Evolutionary conservation across 2,113 vertebrate genomes (phyloP).

Genomic region (Trichomycterus rosablanca): DNA sequence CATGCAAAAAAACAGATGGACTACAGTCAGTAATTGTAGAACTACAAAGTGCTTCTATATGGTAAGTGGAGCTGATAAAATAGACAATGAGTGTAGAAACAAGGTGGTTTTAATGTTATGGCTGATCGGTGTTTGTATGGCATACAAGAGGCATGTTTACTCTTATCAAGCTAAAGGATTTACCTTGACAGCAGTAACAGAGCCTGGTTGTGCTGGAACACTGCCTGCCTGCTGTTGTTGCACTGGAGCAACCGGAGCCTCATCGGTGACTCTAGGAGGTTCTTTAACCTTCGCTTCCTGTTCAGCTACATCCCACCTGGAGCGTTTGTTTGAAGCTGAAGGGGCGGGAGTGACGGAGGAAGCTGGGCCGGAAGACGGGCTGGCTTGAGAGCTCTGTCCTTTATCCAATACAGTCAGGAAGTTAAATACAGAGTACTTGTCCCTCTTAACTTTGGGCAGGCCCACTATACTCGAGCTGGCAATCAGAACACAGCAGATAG

Average conservation of each 20-base stretch:
- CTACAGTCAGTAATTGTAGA: too few relatives aligned
- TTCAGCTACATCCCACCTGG: conserved; percentile 83
- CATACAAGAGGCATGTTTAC: too few relatives aligned
- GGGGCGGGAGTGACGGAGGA: conserved; percentile 18
- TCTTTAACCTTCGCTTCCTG: conserved; percentile 68
- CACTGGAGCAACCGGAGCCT: conserved; percentile 57
- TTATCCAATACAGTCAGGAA: conserved; percentile 78
- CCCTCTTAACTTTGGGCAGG: conserved; percentile 87
- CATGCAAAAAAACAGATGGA: too few relatives aligned
- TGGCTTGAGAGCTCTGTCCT: conserved; percentile 31
- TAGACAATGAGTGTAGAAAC: too few relatives aligned
- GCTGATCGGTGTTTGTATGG: too few relatives aligned
- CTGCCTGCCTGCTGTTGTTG: conserved; percentile 46
- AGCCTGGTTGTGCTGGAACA: not conserved
- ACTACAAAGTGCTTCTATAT: too few relatives aligned
- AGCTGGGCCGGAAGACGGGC: conserved; percentile 7
- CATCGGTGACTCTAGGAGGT: conserved; percentile 62
- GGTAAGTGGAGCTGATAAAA: too few relatives aligned
- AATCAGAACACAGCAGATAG: conserved; percentile 25
- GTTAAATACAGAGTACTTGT: conserved; percentile 95
- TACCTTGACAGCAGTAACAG: conserved; percentile 4
- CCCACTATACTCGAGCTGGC: conserved; percentile 79
- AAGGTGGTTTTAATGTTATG: too few relatives aligned
- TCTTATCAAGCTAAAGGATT: too few relatives aligned
- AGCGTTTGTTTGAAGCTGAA: conserved; percentile 73